Percentiles rank a stretch among this genome's conserved stretches.
Evolutionary conservation across 2,113 vertebrate species (phyloP).

Genomic region (Scomber colias): DNA sequence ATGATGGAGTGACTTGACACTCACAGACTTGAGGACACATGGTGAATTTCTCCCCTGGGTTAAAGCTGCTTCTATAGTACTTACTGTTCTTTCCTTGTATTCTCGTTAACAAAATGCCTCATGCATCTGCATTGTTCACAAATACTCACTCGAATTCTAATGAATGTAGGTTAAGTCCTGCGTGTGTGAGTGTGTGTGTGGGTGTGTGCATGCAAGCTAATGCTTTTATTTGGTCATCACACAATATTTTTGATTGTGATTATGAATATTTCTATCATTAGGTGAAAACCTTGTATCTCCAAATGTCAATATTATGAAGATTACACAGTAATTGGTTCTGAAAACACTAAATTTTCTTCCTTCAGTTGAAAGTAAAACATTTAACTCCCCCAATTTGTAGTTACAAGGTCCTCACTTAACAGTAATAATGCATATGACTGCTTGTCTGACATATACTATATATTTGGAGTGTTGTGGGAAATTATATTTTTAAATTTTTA

Average conservation of each 20-base stretch:
- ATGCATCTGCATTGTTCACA: conserved; percentile 32
- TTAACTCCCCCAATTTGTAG: neutral
- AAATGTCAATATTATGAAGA: neutral
- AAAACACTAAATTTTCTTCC: neutral
- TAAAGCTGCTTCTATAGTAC: conserved; percentile 24
- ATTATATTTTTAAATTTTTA: neutral
- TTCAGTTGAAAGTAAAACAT: conserved; percentile 1
- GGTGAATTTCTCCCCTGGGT: conserved; percentile 19
- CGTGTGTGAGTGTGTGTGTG: conserved; percentile 21
- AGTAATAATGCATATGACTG: neutral
- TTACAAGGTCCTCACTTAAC: conserved; percentile 26
- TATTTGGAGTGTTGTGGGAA: neutral
- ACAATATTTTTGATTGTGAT: neutral
- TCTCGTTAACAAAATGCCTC: conserved; percentile 18
- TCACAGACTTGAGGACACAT: conserved; percentile 22
- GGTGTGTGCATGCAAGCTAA: conserved; percentile 10
- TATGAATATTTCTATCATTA: neutral
- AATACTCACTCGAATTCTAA: conserved; percentile 24
- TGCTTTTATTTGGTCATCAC: conserved; percentile 1
- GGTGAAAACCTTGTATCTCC: conserved; percentile 33
- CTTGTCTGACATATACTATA: conserved; percentile 7
- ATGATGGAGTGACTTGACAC: conserved; percentile 38
- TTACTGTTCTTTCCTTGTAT: conserved; percentile 5
- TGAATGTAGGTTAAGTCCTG: neutral
- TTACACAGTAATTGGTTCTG: neutral